Conservation (phyloP, 2,113 vertebrate genomes). For the Oryctolagus cuniculus region DNA sequence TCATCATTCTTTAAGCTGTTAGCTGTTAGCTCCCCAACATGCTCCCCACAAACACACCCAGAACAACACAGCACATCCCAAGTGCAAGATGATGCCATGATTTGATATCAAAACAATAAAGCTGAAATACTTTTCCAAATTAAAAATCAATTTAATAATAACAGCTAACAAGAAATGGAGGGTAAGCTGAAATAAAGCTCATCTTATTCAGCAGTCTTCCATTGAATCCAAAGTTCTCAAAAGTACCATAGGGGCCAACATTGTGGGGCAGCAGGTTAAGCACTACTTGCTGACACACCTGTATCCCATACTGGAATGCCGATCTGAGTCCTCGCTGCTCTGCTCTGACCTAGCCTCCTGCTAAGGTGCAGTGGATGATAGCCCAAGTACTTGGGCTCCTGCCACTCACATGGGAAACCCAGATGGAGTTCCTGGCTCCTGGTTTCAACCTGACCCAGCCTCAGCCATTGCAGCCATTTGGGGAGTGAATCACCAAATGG, state of each 20-base stretch:
- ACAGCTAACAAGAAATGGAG: conserved; percentile 22
- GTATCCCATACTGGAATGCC: too few relatives aligned
- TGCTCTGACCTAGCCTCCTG: too few relatives aligned
- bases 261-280: too few relatives aligned
- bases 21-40: neutral
- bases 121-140: neutral
- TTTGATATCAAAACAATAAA: neutral
- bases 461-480: too few relatives aligned
- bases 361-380: too few relatives aligned
- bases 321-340: too few relatives aligned
- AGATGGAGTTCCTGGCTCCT: too few relatives aligned
- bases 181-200: neutral
- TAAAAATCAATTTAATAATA: neutral
- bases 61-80: neutral
- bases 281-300: too few relatives aligned
- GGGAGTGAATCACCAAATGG: too few relatives aligned
- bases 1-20: conserved; percentile 57
- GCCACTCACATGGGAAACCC: too few relatives aligned
- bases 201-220: neutral
- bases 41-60: neutral
- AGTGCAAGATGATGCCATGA: neutral
- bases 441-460: too few relatives aligned
- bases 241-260: neutral
- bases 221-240: conserved; percentile 3
- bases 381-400: too few relatives aligned